Conservation (phyloP, 2,113 vertebrate genomes). For the Rousettus leschenaultii region DNA sequence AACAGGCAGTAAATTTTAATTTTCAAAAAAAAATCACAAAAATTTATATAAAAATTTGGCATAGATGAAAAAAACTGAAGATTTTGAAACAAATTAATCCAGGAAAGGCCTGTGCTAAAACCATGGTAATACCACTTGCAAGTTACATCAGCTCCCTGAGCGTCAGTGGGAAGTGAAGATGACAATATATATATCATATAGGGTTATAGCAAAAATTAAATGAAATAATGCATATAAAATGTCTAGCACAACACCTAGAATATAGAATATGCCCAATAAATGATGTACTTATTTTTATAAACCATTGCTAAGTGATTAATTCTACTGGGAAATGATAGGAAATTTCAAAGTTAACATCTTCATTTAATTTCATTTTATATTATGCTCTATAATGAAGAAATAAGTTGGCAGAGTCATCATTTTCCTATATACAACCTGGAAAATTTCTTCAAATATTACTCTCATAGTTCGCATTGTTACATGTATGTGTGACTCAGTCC, state of each 20-base stretch:
- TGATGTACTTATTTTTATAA: not conserved
- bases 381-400: not conserved
- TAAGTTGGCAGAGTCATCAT: not conserved
- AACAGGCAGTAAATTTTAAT: not conserved
- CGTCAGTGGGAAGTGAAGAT: not conserved
- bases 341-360: not conserved
- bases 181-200: not conserved
- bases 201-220: not conserved
- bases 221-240: not conserved
- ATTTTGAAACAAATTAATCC: not conserved
- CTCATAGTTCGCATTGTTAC: not conserved
- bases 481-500: not conserved
- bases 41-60: not conserved
- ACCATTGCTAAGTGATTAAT: not conserved
- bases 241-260: not conserved
- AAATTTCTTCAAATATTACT: not conserved
- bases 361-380: not conserved
- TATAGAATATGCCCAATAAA: not conserved
- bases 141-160: not conserved
- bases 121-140: not conserved
- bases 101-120: not conserved
- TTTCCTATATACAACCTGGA: not conserved
- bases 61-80: not conserved
- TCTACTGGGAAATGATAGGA: not conserved
- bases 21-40: not conserved